Evolutionary conservation across 2,797 vertebrate genomes (phyloP).

Genomic region (Sebastes diaconus): DNA sequence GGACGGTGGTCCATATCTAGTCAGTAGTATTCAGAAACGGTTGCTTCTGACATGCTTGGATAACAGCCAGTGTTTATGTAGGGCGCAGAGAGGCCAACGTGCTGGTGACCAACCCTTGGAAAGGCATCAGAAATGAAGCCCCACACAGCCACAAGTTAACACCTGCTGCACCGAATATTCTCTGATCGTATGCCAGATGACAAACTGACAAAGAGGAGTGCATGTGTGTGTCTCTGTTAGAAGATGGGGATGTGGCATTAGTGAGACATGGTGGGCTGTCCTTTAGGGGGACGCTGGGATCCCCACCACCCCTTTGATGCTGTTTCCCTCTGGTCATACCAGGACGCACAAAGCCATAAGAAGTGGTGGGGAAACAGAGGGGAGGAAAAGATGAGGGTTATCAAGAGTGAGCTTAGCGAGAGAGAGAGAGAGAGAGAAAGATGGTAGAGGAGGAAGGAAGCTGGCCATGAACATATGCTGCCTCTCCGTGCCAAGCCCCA

Average conservation of each 20-base stretch:
- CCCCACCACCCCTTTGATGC: conserved; percentile 52
- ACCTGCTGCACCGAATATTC: conserved; percentile 57
- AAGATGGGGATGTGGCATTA: conserved; percentile 19
- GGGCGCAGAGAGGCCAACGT: conserved; percentile 51
- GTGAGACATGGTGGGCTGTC: conserved; percentile 42
- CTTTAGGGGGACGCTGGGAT: conserved; percentile 25
- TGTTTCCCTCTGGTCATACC: conserved; percentile 38
- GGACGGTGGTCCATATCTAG: conserved; percentile 28
- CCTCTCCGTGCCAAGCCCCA: conserved; percentile 76
- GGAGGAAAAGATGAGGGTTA: conserved; percentile 16
- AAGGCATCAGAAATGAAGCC: conserved; percentile 66
- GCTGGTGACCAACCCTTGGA: conserved; percentile 65
- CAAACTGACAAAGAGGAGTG: conserved; percentile 71
- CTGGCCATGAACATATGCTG: conserved; percentile 79
- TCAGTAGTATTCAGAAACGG: conserved; percentile 29
- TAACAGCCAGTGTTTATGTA: conserved; percentile 55
- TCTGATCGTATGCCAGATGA: conserved; percentile 75
- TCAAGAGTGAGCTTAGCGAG: conserved; percentile 15
- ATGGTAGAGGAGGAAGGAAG: conserved; percentile 67
- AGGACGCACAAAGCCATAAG: conserved; percentile 12
- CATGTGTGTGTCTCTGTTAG: conserved; percentile 22
- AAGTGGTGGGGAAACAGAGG: background rate
- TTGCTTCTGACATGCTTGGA: conserved; percentile 52
- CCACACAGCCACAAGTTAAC: conserved; percentile 55
- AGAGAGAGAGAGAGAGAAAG: conserved; percentile 34